Conservation (phyloP, 2,113 vertebrate genomes). For the Ictalurus furcatus region DNA sequence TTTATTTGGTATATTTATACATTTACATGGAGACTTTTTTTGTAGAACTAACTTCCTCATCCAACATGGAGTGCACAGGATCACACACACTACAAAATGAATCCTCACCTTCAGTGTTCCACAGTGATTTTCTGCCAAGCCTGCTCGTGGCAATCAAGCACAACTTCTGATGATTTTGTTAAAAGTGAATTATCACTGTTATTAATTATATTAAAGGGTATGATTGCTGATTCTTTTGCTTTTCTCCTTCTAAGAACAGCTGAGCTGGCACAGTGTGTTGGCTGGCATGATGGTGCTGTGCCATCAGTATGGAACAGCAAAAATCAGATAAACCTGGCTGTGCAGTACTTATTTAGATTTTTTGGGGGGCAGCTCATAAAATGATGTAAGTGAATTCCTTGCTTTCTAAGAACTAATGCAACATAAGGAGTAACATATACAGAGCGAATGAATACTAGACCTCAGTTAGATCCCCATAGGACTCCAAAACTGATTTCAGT, state of each 20-base stretch:
- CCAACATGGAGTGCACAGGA: background rate
- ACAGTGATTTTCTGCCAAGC: background rate
- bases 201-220: slow-evolving; percentile 23
- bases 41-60: background rate
- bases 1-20: background rate
- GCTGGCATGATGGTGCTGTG: background rate
- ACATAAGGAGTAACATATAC: background rate
- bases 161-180: slow-evolving; percentile 6
- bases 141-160: background rate
- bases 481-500: background rate
- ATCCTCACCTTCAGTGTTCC: background rate
- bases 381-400: background rate
- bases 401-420: background rate
- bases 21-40: background rate
- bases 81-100: background rate
- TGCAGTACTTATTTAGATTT: background rate
- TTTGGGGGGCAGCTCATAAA: background rate
- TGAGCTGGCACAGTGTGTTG: slow-evolving; percentile 21
- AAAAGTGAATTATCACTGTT: slow-evolving; percentile 8
- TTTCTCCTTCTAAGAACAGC: slow-evolving; percentile 9
- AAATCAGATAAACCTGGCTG: background rate
- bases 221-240: slow-evolving; percentile 20
- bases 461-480: background rate
- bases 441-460: background rate
- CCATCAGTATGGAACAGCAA: background rate